Base-by-base conservation (phyloP, 1,140 invertebrate genomes). In the Drosophila carrolli region DNA sequence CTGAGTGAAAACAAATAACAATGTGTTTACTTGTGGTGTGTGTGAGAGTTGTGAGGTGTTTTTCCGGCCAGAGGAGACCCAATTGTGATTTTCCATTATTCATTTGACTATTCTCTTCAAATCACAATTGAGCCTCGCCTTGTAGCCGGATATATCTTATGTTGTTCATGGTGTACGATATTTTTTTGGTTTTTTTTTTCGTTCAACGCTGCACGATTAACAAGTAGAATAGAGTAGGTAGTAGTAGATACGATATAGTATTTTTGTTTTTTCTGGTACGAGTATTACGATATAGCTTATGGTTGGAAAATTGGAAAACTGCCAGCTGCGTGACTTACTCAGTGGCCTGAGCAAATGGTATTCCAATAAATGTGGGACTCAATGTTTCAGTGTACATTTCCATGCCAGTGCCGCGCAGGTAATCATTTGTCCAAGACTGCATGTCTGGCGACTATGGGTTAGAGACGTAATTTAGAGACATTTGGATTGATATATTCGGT, bases 331-430 rank as follows among this genome's bases (percentile, higher is more conserved):
- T 93, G 94, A 98, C 97, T 98, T 97, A 99, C 98, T 99, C 97
- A 93, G 98, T 97, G 90, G 98, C 98, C 93, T 98, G 96, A 92
- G 96, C 97, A 95, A 99, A 99, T 84, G 97, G 97, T 96, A 99
- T 98, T 93, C 98, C 97, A 94, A 97, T 96, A 96, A 99, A 99
- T 86, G 97, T 96, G 77, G 96, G 95, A 94, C 98, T 98, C 93
- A 99, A 95, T 91, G 97, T 98, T 94, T 99, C 98, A 88, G 98
- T 99, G 94, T 99, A 99, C 98, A 99, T 99, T 95, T 99, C 98
- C 98, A 99, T 98, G 88, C 98, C 98, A 75, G 98, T 98, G 92
- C 98, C 98, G 91, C 98, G 95, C 92, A 99, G 96, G 95, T 99
- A 99, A 95, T 99, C 98, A 95, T 99, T 98, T 94, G 98, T 98